Evolutionary conservation across 1,140 invertebrate genomes (phyloP), one percentile per base, ranked within the genome.

Genomic region (Drosophila malerkotliana): DNA sequence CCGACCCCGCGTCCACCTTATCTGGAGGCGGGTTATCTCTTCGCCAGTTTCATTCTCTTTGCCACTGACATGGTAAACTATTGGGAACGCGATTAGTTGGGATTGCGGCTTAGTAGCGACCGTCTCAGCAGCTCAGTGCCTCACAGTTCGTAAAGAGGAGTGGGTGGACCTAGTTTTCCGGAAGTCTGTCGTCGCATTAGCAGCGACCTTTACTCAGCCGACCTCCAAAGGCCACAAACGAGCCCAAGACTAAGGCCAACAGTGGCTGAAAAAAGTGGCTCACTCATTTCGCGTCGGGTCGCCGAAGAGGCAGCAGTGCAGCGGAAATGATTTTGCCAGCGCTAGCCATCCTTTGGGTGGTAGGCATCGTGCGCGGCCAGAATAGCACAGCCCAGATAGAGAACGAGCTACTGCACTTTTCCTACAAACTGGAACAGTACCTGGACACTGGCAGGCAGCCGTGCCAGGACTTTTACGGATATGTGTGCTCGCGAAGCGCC

Each of bases 391-490:
- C 59, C 44, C 68, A 49, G 55, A 34, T 58, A 12, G 79, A 90
- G 10, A 76, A 78, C 37, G 85, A 90, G 34, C 49, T 91, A 30
- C 21, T 91, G 56, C 72, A 69, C 18, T 88, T 88, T n/a, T 69
- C 77, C 5, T 82, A 84, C 45, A 83, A 91, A 39, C 30, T 91
- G 18, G 77, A 89, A 9, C 80, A 77, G 44, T 71, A 78, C 26
- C 39, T 91, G 32, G 87, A 91, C 41, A 34, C 51, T 4, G 74
- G 47, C 5, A 56, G 48, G 32, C 30, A 71, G 21, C 90, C 90
- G 2, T 91, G 90, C 41, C 49, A 85, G 14, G 83, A 91, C 34
- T 91, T 91, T 12, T 91, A 85, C 51, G 77, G 78, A 15, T 91
- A 85, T 53, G 90, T 91, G 2, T 91, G 90, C 26, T 66, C 64